Evolutionary conservation across 2,113 vertebrate genomes (phyloP).

Genomic region (Hyaena hyaena): DNA sequence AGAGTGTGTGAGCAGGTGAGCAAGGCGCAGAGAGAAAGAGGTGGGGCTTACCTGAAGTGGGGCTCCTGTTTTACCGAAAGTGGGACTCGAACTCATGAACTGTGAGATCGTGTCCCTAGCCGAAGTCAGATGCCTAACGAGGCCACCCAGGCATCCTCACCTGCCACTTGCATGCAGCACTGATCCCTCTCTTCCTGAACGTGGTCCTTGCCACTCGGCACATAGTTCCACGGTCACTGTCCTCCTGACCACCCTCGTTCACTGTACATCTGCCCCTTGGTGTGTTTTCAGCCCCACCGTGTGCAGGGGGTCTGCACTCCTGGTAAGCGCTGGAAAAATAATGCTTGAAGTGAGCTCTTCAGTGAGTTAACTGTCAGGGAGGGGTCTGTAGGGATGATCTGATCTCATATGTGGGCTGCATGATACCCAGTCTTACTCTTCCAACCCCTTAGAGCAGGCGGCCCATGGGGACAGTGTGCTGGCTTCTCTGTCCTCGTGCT

Average conservation of each 20-base stretch:
- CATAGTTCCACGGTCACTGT: no score
- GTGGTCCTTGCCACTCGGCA: rapidly evolving
- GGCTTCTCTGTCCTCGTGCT: not conserved
- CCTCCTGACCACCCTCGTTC: rapidly evolving
- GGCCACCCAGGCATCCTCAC: not conserved
- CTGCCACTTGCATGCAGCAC: no score
- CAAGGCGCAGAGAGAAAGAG: not conserved
- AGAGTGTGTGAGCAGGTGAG: not conserved
- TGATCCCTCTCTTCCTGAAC: no score
- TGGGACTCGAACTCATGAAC: not conserved
- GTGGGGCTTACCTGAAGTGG: no score
- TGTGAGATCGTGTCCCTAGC: no score
- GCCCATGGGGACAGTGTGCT: rapidly evolving
- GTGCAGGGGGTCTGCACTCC: rapidly evolving
- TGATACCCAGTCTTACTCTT: no score
- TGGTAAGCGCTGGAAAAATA: not conserved
- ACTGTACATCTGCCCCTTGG: rapidly evolving
- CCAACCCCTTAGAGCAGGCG: not conserved
- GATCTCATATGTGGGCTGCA: rapidly evolving
- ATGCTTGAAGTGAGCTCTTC: no score
- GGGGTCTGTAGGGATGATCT: rapidly evolving
- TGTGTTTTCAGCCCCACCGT: rapidly evolving
- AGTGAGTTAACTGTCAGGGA: not conserved
- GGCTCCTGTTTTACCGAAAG: not conserved
- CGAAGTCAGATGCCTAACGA: not conserved